These are phyloP conservation scores for Drosophila parthenogenetica DNA, from an alignment of 2,888 invertebrate species.

Conservation along the genomic window DNA sequence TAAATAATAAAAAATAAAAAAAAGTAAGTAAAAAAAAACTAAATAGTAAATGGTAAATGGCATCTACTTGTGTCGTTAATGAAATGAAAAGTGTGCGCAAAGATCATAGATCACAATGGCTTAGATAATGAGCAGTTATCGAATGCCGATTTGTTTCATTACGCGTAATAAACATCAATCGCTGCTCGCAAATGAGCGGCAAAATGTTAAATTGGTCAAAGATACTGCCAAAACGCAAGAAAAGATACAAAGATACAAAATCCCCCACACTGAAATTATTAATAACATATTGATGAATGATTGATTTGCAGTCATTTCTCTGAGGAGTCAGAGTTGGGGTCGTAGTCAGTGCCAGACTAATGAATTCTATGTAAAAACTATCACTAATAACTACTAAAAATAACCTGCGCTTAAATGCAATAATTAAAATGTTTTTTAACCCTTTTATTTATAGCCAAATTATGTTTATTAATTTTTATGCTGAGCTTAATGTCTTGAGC, in stretches of 20 bases:
- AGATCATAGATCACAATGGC: slow-evolving; percentile 54
- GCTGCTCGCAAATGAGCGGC: slow-evolving; percentile 43
- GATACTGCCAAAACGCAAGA: slow-evolving; percentile 8
- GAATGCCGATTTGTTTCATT: slow-evolving; percentile 55
- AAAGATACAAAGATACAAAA: slow-evolving; percentile 7
- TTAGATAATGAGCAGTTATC: slow-evolving; percentile 64
- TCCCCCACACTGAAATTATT: slow-evolving; percentile 18
- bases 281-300: slow-evolving; percentile 45
- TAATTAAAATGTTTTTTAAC: neutral
- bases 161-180: slow-evolving; percentile 32
- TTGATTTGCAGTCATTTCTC: slow-evolving; percentile 36
- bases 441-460: neutral
- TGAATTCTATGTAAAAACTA: slow-evolving; percentile 12
- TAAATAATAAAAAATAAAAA: slow-evolving; percentile 7
- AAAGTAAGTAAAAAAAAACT: slow-evolving; percentile 1
- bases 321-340: neutral
- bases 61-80: slow-evolving; percentile 9
- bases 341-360: neutral
- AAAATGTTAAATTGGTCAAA: slow-evolving; percentile 15
- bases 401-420: neutral
- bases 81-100: slow-evolving; percentile 41
- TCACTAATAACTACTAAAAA: neutral
- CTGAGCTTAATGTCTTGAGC: neutral
- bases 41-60: no score
- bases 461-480: neutral